Conservation (phyloP, 1,140 invertebrate species). For the Palaemon carinicauda region DNA sequence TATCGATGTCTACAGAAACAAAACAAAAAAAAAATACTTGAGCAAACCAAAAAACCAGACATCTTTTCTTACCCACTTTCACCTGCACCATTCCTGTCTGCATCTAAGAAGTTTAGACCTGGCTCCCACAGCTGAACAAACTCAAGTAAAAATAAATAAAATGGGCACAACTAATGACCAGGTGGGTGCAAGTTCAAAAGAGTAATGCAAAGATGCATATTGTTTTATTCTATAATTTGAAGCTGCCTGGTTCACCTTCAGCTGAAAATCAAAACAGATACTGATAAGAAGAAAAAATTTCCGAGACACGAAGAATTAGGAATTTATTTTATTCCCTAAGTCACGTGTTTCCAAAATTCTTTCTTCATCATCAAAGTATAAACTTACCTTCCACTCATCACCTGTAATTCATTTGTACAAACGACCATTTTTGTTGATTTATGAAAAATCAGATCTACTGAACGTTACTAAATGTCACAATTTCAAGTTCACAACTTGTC, state of each 20-base stretch:
- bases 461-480: too few species aligned
- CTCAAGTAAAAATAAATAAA: neutral
- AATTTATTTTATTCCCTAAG: neutral
- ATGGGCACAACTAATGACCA: neutral
- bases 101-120: neutral
- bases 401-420: too few species aligned
- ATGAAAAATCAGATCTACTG: too few species aligned
- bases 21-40: too few species aligned
- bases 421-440: too few species aligned
- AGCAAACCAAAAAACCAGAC: too few species aligned
- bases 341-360: neutral
- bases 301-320: neutral
- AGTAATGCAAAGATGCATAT: neutral
- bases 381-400: too few species aligned
- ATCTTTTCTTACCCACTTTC: too few species aligned
- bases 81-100: too few species aligned
- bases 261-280: slow-evolving; percentile 14
- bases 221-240: neutral
- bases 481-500: too few species aligned
- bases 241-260: slow-evolving; percentile 14
- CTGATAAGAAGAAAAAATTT: neutral
- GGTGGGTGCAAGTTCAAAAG: neutral
- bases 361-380: too few species aligned
- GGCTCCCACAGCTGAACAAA: neutral
- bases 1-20: too few species aligned